Evolutionary conservation across 2,113 vertebrate species (phyloP).

Genomic region (Phylloscopus whistleri): DNA sequence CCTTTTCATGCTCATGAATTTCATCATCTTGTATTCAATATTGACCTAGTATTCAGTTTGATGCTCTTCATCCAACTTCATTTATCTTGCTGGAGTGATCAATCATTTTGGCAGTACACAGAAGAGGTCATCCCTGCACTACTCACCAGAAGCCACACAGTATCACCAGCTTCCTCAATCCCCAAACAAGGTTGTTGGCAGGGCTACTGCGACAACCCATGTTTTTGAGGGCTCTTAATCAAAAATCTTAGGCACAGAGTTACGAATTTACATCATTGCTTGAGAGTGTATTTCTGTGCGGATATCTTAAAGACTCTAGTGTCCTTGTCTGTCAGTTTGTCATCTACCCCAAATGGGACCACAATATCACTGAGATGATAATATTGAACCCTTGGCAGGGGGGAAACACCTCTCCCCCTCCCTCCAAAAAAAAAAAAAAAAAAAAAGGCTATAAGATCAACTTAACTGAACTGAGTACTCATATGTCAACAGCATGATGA

Average conservation of each 20-base stretch:
- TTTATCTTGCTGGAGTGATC: not conserved
- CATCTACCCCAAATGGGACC: not conserved
- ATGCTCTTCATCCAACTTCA: not conserved
- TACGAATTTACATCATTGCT: not conserved
- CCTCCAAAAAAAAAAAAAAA: too few relatives aligned
- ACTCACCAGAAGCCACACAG: not conserved
- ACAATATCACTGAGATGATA: not conserved
- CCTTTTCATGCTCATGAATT: not conserved
- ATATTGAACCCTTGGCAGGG: not conserved
- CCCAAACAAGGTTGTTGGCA: not conserved
- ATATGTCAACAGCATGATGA: not conserved
- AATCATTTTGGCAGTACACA: not conserved
- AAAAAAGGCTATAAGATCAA: not conserved
- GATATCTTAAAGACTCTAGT: not conserved
- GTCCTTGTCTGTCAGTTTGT: not conserved
- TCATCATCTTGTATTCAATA: not conserved
- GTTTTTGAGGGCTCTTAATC: not conserved
- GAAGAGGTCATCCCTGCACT: not conserved
- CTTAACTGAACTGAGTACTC: not conserved
- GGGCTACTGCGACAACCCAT: not conserved
- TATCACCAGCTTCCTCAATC: not conserved
- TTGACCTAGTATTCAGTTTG: not conserved
- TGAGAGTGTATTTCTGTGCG: not conserved
- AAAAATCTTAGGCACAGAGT: not conserved
- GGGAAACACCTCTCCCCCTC: too few relatives aligned